Percentiles rank a stretch among this genome's conserved stretches.
phyloP scores from a whole-genome alignment of 2,888 invertebrate species.

The Panorpa germanica region DNA sequence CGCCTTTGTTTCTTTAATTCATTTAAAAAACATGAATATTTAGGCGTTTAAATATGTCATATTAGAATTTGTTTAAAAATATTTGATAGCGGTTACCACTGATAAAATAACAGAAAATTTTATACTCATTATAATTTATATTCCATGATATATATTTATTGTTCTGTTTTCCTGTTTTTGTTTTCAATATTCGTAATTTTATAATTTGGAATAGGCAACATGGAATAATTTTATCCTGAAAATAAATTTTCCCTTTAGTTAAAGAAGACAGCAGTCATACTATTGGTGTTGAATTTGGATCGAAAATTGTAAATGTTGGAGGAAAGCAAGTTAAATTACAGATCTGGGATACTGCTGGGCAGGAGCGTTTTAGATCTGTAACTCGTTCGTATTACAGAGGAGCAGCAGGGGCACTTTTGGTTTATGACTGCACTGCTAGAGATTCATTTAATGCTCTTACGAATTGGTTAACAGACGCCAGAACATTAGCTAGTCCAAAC shows the following conservation, averaged over 20 bases:
- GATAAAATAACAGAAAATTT: constrained; percentile 1
- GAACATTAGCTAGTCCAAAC: constrained; percentile 62
- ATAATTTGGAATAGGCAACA: not conserved
- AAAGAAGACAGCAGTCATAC: constrained; percentile 71
- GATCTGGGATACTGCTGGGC: constrained; percentile 48
- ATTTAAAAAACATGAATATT: not conserved
- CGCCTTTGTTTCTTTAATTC: constrained; percentile 6
- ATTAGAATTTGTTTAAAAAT: not conserved
- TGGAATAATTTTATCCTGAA: not conserved
- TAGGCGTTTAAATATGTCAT: not conserved
- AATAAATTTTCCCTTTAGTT: constrained; percentile 29
- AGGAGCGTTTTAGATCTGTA: constrained; percentile 33
- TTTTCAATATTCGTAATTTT: not conserved
- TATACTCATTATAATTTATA: constrained; percentile 3
- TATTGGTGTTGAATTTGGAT: constrained; percentile 77
- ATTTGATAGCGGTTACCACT: too few relatives aligned
- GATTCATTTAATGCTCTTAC: constrained; percentile 85
- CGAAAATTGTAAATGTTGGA: constrained; percentile 63
- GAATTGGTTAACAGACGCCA: constrained; percentile 70
- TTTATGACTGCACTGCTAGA: constrained; percentile 76
- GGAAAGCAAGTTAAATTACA: constrained; percentile 68
- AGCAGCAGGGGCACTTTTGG: constrained; percentile 79
- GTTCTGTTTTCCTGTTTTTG: constrained; percentile 4
- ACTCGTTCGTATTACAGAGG: constrained; percentile 66
- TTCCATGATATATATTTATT: constrained; percentile 6